These are phyloP conservation scores for Theodoxus fluviatilis DNA, from an alignment of 2,888 invertebrate species.

Conservation along the genomic window DNA sequence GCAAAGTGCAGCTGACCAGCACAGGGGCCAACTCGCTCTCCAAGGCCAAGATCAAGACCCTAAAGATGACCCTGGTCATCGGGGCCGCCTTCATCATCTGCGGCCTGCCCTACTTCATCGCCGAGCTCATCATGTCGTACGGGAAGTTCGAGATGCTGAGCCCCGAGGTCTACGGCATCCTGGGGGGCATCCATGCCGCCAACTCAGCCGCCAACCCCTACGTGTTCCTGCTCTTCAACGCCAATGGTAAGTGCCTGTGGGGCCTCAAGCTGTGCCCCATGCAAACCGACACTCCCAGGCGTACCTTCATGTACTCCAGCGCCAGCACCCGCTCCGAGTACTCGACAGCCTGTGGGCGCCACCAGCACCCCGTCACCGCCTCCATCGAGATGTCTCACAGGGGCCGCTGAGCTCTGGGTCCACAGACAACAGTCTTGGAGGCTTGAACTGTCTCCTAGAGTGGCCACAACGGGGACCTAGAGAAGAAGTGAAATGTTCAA, in stretches of 20 bases:
- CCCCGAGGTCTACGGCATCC: conserved; percentile 44
- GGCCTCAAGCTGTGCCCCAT: conserved; percentile 36
- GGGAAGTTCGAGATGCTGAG: conserved; percentile 49
- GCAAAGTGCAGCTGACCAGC: conserved; percentile 58
- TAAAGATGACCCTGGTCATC: conserved; percentile 65
- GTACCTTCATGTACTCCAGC: conserved; percentile 41
- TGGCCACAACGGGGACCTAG: too few species aligned
- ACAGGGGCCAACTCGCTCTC: conserved; percentile 60
- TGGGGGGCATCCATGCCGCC: conserved; percentile 61
- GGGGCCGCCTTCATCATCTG: conserved; percentile 61
- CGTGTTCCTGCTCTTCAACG: conserved; percentile 62
- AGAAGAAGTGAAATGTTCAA: too few species aligned
- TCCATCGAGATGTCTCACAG: too few species aligned
- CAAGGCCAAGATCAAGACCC: conserved; percentile 63
- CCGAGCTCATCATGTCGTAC: conserved; percentile 62
- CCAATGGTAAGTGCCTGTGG: conserved; percentile 39
- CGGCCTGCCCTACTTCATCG: conserved; percentile 60
- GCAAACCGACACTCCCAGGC: conserved; percentile 32
- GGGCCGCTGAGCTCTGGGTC: too few species aligned
- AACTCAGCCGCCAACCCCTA: conserved; percentile 63
- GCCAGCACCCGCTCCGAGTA: conserved; percentile 41
- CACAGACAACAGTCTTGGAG: too few species aligned
- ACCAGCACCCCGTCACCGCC: too few species aligned
- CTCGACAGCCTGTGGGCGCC: conserved; percentile 34
- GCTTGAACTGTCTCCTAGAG: too few species aligned